phyloP scores from a whole-genome alignment of 2,888 invertebrate species.

The Drosophila kuntzei region DNA sequence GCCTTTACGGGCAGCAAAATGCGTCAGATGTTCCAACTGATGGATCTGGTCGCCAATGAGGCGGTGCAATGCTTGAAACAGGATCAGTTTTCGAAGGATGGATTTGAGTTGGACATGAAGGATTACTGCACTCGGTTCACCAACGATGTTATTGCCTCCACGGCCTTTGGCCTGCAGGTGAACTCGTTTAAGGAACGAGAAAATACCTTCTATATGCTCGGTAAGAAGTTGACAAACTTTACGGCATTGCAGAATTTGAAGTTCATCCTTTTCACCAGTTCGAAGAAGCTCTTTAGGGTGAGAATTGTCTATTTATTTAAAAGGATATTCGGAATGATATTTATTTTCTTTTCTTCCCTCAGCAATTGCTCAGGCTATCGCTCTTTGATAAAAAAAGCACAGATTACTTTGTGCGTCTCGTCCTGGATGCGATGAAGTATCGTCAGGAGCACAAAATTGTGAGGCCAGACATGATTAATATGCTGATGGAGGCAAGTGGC shows the following conservation, averaged over 20 bases:
- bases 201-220: slow-evolving; percentile 87
- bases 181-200: slow-evolving; percentile 86
- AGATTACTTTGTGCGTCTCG: slow-evolving; percentile 85
- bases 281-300: slow-evolving; percentile 69
- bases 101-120: slow-evolving; percentile 83
- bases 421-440: slow-evolving; percentile 85
- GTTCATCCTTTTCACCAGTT: slow-evolving; percentile 60
- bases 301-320: background rate
- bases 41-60: slow-evolving; percentile 82
- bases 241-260: slow-evolving; percentile 66
- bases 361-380: slow-evolving; percentile 67
- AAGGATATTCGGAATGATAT: background rate
- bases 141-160: slow-evolving; percentile 86
- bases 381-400: slow-evolving; percentile 82
- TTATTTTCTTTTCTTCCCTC: background rate
- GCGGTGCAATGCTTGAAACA: slow-evolving; percentile 65
- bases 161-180: slow-evolving; percentile 86
- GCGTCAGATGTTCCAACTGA: slow-evolving; percentile 85
- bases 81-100: slow-evolving; percentile 31
- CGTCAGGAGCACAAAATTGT: slow-evolving; percentile 86
- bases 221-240: slow-evolving; percentile 86
- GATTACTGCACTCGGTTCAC: slow-evolving; percentile 82
- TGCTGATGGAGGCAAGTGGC: slow-evolving; percentile 86
- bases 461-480: slow-evolving; percentile 87
- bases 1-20: slow-evolving; percentile 86